Base-by-base conservation (phyloP, 1,140 invertebrate species). In the Apis dorsata region DNA sequence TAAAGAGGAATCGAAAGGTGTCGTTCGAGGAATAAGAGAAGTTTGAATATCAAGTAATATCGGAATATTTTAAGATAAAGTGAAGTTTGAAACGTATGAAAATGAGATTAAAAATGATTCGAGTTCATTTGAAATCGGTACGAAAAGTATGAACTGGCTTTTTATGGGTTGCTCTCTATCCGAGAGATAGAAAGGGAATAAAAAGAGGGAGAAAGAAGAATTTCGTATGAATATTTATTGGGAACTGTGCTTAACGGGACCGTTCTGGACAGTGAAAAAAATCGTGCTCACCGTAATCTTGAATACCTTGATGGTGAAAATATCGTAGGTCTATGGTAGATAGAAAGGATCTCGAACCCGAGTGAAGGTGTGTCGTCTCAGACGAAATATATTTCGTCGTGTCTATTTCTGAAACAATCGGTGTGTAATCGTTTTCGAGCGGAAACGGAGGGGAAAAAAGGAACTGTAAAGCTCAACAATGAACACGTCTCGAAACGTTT, bases 231-330 rank as follows among this genome's bases (percentile, higher is more conserved):
- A 78, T 79, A 79, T 72, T 79, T 72, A 78, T 78, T 28, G 68
- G 59, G 49, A 66, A 62, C 68, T 72, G 81, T 57, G 75, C 59
- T 83, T 79, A 79, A 83, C 81, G 81, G 81, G 81, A 83, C 76
- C 49, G 49, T 63, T n/a, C 49, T 49, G 81, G 53, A 49, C 75
- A 21, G 28, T 65, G 57, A 78, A 71, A 79, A 73, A 55, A 77
- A 66, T 78, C 53, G 65, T 49, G 34, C 24, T 70, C n/a, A 28
- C 28, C 57, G 70, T 73, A 69, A 73, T 77, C 82, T 80, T 84
- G 78, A 73, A 49, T 71, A 63, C 5, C 34, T 11, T 12, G n/a
- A 13, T 44, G 34, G 12, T 19, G 55, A n/a, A 69, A 34, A 70
- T 60, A 69, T 34, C 59, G 24, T 59, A 8, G 11, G 55, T 2